phyloP scores from a whole-genome alignment of 2,797 vertebrate species.

The Ibycter americanus region DNA sequence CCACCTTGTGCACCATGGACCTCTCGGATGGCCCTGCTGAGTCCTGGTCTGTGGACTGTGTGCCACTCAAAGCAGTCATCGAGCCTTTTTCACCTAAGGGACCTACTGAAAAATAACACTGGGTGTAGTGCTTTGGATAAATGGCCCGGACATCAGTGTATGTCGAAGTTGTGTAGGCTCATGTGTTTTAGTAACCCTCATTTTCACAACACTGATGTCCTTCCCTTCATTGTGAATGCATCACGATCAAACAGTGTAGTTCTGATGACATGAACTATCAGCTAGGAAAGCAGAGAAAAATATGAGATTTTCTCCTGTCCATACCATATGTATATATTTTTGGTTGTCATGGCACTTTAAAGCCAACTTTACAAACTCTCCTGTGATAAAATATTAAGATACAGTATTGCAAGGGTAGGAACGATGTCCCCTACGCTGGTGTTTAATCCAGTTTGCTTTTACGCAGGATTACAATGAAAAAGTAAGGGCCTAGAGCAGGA shows the following conservation, averaged over 20 bases:
- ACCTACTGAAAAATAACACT: background rate
- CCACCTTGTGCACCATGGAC: background rate
- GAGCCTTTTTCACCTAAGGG: background rate
- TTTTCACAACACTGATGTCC: background rate
- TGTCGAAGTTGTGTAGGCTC: background rate
- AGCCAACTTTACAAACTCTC: background rate
- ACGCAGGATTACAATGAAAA: background rate
- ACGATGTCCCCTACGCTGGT: background rate
- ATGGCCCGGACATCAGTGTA: background rate
- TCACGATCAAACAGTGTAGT: background rate
- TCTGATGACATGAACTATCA: background rate
- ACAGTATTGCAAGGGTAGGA: background rate
- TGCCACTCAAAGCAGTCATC: background rate
- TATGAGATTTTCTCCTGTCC: background rate
- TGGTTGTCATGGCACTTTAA: background rate
- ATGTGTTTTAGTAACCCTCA: background rate
- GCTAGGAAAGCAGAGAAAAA: background rate
- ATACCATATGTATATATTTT: accelerated
- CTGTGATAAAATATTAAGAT: background rate
- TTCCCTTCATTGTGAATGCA: background rate
- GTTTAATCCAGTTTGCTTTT: background rate
- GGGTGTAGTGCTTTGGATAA: background rate
- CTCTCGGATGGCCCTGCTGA: background rate
- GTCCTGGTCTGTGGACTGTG: too few species aligned
- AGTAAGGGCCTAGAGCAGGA: background rate